Evolutionary conservation across 1,140 invertebrate genomes (phyloP), one percentile per base, ranked within the genome.

Genomic region (Dufourea novaeangliae): DNA sequence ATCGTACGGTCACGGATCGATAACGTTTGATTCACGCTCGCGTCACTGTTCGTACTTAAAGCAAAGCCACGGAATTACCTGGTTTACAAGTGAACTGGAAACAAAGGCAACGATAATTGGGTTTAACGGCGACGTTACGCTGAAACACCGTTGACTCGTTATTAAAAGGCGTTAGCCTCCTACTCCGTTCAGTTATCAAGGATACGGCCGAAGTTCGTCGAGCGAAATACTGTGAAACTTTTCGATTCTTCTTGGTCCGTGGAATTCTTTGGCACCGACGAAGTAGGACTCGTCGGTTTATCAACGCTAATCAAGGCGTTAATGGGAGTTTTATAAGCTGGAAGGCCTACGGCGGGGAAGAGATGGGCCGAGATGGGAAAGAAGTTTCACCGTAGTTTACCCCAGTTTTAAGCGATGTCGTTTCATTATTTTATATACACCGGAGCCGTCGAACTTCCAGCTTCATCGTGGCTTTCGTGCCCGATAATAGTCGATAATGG

Each of bases 401-500:
- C 75, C 75, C 27, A 77, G 56, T 71, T 77, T 54, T 39, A 39
- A 39, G 56, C 10, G 44, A 20, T 70, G 56, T 68, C 52, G 50
- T 50, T 50, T 32, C 22, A 57, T 69, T 69, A 67, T 76, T 76
- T 69, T 59, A 27, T 61, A 44, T 59, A 59, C 66, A 57, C 3
- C 17, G 17, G n/a, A 44, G 41, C 67, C 34, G 67, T 62, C 57
- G 57, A 70, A 77, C 56, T 77, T 59, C 5, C 32, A 29, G 39
- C 50, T 62, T 63, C 59, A 44, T 27, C 39, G 56, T 37, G 75
- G 75, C 54, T 70, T 77, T 32, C 57, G 10, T 50, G 25, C 20
- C 66, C 68, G 66, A 71, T 77, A 77, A 77, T 63, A 63, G 37
- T 56, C 56, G 75, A 54, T 63, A 77, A 77, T 62, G 68, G 44